Conservation (phyloP, 2,797 vertebrate species). For the Silurus lanzhouensis region DNA sequence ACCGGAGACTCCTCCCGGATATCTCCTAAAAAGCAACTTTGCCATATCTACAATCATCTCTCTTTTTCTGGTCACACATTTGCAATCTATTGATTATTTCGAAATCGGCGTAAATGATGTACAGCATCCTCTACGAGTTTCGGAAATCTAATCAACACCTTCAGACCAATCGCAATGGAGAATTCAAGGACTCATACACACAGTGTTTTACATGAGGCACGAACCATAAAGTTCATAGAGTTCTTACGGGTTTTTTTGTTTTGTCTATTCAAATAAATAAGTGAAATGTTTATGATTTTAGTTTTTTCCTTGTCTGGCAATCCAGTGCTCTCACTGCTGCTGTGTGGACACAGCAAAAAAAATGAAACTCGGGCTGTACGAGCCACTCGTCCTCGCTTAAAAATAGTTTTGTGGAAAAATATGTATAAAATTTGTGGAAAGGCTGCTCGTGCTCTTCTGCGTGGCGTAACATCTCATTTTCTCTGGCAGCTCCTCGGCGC, state of each 20-base stretch:
- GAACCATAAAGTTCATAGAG: background rate
- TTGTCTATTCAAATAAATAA: background rate
- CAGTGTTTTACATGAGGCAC: background rate
- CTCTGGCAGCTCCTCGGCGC: background rate
- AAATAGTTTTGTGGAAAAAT: slow-evolving; percentile 34
- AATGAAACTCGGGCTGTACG: background rate
- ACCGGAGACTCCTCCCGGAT: background rate
- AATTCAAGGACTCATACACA: background rate
- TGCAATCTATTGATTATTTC: background rate
- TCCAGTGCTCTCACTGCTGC: background rate
- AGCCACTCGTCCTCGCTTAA: slow-evolving; percentile 34
- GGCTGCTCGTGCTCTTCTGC: background rate
- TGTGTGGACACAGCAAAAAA: too few species aligned
- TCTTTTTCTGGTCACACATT: background rate
- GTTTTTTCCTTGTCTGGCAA: background rate
- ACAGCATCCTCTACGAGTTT: background rate
- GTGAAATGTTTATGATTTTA: background rate
- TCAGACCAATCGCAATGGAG: background rate
- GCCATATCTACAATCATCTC: background rate
- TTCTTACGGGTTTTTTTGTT: background rate
- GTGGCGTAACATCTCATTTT: background rate
- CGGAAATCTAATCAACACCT: background rate
- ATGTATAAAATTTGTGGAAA: slow-evolving; percentile 23
- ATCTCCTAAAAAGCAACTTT: background rate
- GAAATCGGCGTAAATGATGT: background rate